Percentiles rank a stretch among this genome's conserved stretches.
Evolutionary conservation across 2,113 vertebrate species (phyloP).

Genomic region (Gracilinanus agilis): DNA sequence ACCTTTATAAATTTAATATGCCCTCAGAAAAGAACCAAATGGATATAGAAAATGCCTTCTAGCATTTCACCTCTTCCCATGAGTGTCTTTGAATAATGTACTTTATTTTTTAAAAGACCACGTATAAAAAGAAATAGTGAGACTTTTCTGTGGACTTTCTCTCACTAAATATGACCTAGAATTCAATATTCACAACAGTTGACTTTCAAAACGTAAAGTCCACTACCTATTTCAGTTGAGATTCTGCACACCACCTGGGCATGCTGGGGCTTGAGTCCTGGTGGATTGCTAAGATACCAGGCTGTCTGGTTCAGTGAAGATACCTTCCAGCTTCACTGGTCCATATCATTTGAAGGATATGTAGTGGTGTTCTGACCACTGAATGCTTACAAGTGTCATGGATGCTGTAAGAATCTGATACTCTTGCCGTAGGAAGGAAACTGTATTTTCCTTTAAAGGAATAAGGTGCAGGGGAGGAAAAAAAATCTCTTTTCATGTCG

Average conservation of each 20-base stretch:
- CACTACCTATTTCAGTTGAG: slow-evolving; percentile 48
- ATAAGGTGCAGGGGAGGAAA: slow-evolving; percentile 32
- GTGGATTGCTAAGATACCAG: slow-evolving; percentile 83
- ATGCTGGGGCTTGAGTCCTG: slow-evolving; percentile 76
- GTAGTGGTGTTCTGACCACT: slow-evolving; percentile 86
- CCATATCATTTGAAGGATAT: slow-evolving; percentile 88
- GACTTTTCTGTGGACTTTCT: not conserved
- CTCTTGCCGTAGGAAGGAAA: slow-evolving; percentile 72
- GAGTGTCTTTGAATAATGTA: slow-evolving; percentile 26
- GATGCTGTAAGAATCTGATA: slow-evolving; percentile 85
- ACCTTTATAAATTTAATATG: slow-evolving; percentile 13
- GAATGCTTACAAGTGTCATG: slow-evolving; percentile 87
- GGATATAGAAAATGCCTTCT: slow-evolving; percentile 54
- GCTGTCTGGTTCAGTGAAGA: slow-evolving; percentile 79
- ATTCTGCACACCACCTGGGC: slow-evolving; percentile 57
- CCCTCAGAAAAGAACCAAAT: slow-evolving; percentile 44
- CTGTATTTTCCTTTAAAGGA: slow-evolving; percentile 59
- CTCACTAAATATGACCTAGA: slow-evolving; percentile 40
- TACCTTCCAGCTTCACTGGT: slow-evolving; percentile 86
- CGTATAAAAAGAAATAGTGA: slow-evolving; percentile 47
- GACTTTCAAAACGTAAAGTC: slow-evolving; percentile 77
- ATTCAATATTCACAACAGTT: slow-evolving; percentile 70
- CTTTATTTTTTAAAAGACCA: slow-evolving; percentile 43
- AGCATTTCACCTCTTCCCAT: slow-evolving; percentile 44
- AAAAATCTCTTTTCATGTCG: slow-evolving; percentile 37